These are phyloP conservation scores for Eubasilissa splendida DNA, from an alignment of 2,888 invertebrate species.

Conservation along the genomic window DNA sequence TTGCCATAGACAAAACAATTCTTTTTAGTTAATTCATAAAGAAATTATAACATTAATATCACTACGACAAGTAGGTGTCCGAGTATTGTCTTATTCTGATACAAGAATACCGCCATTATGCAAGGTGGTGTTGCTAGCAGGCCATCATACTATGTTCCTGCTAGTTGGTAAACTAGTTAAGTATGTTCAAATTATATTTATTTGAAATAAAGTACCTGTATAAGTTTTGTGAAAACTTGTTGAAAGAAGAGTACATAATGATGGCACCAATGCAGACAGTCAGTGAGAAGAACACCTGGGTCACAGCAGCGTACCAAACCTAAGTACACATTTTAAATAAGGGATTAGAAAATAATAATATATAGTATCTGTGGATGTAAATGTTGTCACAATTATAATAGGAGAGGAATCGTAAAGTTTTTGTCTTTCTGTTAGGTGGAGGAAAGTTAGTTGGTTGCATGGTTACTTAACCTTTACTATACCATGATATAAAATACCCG, in stretches of 20 bases:
- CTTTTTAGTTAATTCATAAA: no score
- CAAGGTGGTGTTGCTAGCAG: no score
- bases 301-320: conserved; percentile 86
- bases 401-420: conserved; percentile 69
- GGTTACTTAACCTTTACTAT: no score
- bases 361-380: conserved; percentile 66
- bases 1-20: no score
- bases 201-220: conserved; percentile 71
- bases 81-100: no score
- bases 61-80: no score
- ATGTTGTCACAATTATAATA: conserved; percentile 58
- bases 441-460: conserved; percentile 63
- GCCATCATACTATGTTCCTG: no score
- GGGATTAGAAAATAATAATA: conserved; percentile 66
- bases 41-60: no score
- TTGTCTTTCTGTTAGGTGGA: conserved; percentile 75
- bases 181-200: no score
- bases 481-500: no score
- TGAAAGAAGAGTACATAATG: conserved; percentile 86
- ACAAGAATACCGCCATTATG: no score
- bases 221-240: conserved; percentile 79
- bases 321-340: conserved; percentile 62
- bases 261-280: conserved; percentile 83
- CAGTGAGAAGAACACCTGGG: conserved; percentile 85
- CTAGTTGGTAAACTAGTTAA: no score